Percentiles rank a stretch among this genome's conserved stretches.
These are phyloP conservation scores for Lepas anatifera DNA, from an alignment of 2,888 invertebrate species.

Conservation along the genomic window DNA sequence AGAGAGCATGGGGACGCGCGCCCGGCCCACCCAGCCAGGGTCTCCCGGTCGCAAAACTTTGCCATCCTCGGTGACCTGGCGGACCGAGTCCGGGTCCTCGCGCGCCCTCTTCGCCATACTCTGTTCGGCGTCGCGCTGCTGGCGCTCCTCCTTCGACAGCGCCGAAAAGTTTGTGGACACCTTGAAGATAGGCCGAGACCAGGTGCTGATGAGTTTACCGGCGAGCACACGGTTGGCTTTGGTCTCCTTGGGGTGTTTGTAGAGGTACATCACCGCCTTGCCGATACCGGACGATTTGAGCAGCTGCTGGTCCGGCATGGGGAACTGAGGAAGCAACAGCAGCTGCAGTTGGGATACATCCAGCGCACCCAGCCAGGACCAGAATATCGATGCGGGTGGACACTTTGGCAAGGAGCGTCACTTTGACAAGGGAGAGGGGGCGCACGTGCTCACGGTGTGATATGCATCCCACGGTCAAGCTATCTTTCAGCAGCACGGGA, in stretches of 20 bases:
- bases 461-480: too few species aligned
- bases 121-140: constrained; percentile 82
- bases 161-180: constrained; percentile 65
- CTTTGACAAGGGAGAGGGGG: too few species aligned
- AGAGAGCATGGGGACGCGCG: constrained; percentile 86
- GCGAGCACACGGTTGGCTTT: constrained; percentile 82
- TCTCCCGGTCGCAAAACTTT: constrained; percentile 79
- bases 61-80: background rate
- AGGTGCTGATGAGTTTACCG: constrained; percentile 86
- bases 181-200: constrained; percentile 97
- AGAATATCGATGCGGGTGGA: too few species aligned
- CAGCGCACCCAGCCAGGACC: too few species aligned
- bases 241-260: constrained; percentile 95
- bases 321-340: too few species aligned
- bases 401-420: too few species aligned
- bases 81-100: constrained; percentile 28
- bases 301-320: constrained; percentile 71
- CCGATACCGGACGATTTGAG: constrained; percentile 94
- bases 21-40: constrained; percentile 87
- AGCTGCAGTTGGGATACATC: too few species aligned
- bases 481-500: too few species aligned
- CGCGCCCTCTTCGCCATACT: constrained; percentile 51
- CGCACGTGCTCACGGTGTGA: too few species aligned
- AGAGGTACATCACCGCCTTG: constrained; percentile 98
- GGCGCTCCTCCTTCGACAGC: constrained; percentile 1